A percentile compares a stretch with the other conserved stretches of the same genome.
Evolutionary conservation across 2,797 vertebrate genomes (phyloP).

Genomic region (Pipistrellus kuhlii): DNA sequence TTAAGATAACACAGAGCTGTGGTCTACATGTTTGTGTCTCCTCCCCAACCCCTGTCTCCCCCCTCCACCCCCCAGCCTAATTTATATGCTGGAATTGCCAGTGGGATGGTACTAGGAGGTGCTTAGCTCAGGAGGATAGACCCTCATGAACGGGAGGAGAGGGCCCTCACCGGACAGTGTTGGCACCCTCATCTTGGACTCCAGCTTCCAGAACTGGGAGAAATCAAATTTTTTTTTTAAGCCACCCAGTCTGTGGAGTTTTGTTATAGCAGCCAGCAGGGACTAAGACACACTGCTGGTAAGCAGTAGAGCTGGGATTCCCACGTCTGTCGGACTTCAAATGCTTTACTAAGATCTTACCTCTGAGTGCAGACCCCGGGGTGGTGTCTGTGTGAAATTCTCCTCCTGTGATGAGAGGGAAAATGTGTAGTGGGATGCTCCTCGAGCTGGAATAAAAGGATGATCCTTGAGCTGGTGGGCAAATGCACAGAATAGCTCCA

Average conservation of each 20-base stretch:
- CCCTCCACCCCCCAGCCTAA: no score
- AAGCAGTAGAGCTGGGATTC: background rate
- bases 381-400: background rate
- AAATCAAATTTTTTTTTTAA: background rate
- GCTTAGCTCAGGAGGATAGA: background rate
- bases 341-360: background rate
- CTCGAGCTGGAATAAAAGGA: background rate
- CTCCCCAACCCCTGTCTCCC: no score
- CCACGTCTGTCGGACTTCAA: background rate
- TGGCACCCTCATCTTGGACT: background rate
- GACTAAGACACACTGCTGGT: background rate
- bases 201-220: background rate
- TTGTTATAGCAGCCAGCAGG: background rate
- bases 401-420: background rate
- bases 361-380: background rate
- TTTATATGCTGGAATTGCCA: background rate
- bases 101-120: background rate
- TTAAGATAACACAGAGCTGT: background rate
- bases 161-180: background rate
- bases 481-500: background rate
- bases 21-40: background rate
- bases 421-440: rapidly evolving
- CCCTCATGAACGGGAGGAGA: background rate
- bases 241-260: background rate
- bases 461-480: background rate